phyloP scores from a whole-genome alignment of 1,140 invertebrate genomes.

The Zaprionus capensis region DNA sequence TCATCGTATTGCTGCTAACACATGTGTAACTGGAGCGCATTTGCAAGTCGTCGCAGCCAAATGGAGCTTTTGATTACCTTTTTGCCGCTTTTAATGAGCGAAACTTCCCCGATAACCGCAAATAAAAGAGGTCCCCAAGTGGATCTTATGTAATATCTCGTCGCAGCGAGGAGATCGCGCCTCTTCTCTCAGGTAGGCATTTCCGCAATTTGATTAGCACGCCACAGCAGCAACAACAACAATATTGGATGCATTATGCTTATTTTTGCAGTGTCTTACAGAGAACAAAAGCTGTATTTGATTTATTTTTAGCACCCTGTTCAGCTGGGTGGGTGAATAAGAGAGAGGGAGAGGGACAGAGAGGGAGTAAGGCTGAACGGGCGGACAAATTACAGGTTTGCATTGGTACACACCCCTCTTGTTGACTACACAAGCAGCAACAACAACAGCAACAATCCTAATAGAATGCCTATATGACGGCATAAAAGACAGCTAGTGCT shows the following conservation, averaged over 20 bases:
- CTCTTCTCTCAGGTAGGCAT: slow-evolving; percentile 51
- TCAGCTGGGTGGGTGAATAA: slow-evolving; percentile 12
- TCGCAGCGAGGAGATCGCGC: not conserved
- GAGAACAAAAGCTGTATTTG: slow-evolving; percentile 73
- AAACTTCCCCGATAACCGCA: slow-evolving; percentile 73
- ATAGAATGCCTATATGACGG: not conserved
- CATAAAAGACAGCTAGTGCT: not conserved
- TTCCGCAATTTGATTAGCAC: slow-evolving; percentile 45
- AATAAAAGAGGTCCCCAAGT: slow-evolving; percentile 40
- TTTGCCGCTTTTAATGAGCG: slow-evolving; percentile 64
- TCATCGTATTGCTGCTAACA: slow-evolving; percentile 40
- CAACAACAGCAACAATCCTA: slow-evolving; percentile 16
- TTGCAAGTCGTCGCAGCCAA: slow-evolving; percentile 73
- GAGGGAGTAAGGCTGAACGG: not conserved
- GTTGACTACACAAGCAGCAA: not conserved
- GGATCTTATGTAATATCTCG: slow-evolving; percentile 70
- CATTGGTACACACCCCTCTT: slow-evolving; percentile 51
- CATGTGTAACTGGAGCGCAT: slow-evolving; percentile 70
- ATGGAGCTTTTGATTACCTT: slow-evolving; percentile 60
- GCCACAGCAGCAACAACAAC: slow-evolving; percentile 22
- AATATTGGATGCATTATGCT: slow-evolving; percentile 58
- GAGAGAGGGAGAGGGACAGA: not conserved
- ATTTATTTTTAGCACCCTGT: slow-evolving; percentile 65
- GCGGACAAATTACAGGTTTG: slow-evolving; percentile 45
- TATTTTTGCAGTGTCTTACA: slow-evolving; percentile 35